These are phyloP conservation scores for Scaptomyza graminum DNA, from an alignment of 1,140 invertebrate species.

Conservation along the genomic window DNA sequence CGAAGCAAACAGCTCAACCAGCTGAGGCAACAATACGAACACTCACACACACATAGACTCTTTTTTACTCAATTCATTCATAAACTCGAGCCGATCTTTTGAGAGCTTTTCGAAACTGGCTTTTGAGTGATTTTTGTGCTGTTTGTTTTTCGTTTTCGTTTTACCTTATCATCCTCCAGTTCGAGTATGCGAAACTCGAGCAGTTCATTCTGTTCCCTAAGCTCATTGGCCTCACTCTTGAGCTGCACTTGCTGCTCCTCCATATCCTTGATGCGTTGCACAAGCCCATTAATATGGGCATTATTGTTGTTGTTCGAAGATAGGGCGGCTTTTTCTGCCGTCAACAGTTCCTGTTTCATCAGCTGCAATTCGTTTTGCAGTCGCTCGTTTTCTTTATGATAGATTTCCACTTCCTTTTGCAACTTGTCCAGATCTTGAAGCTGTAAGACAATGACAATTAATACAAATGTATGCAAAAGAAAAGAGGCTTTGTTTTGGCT, in stretches of 20 bases:
- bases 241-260: conserved; percentile 83
- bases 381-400: conserved; percentile 77
- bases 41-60: conserved; percentile 9
- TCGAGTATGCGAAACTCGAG: conserved; percentile 85
- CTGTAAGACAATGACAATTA: conserved; percentile 41
- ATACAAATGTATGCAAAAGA: not conserved
- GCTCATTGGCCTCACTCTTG: conserved; percentile 83
- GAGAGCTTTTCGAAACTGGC: conserved; percentile 52
- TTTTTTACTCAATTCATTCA: conserved; percentile 68
- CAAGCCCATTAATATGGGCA: conserved; percentile 63
- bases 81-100: conserved; percentile 51
- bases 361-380: conserved; percentile 71
- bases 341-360: conserved; percentile 77
- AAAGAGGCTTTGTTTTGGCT: not conserved
- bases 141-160: conserved; percentile 11
- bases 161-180: conserved; percentile 84
- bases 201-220: conserved; percentile 85
- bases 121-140: conserved; percentile 49
- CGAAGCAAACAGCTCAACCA: conserved; percentile 47
- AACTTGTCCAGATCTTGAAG: conserved; percentile 80
- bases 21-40: conserved; percentile 25
- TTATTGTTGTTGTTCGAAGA: conserved; percentile 58
- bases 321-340: conserved; percentile 64
- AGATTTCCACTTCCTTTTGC: conserved; percentile 79
- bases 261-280: conserved; percentile 72